Percentiles rank a stretch among this genome's conserved stretches.
phyloP scores from a whole-genome alignment of 2,888 invertebrate species.

The Theodoxus fluviatilis region DNA sequence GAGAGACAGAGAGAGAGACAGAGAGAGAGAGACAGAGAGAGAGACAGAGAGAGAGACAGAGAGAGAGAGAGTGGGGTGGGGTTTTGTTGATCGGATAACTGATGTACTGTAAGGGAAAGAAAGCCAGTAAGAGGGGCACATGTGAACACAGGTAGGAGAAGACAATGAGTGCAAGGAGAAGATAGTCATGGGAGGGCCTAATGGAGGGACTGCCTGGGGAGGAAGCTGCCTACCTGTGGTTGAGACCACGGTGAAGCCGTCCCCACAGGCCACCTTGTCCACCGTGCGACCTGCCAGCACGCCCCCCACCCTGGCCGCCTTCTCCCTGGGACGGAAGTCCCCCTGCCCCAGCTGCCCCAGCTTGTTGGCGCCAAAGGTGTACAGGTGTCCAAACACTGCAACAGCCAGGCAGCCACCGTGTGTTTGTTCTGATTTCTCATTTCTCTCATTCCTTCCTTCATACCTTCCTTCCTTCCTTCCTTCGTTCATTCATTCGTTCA shows the following conservation, averaged over 20 bases:
- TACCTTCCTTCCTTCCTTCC: no score
- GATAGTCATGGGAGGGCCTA: not conserved
- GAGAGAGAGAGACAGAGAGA: no score
- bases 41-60: no score
- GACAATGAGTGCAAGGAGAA: not conserved
- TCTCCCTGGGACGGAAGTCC: slow-evolving; percentile 50
- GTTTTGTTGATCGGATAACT: no score
- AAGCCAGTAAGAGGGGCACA: not conserved
- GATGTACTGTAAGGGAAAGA: no score
- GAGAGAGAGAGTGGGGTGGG: no score
- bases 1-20: no score
- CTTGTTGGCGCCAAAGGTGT: slow-evolving; percentile 63
- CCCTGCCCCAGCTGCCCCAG: slow-evolving; percentile 64
- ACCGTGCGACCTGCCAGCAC: slow-evolving; percentile 57
- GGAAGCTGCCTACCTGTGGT: slow-evolving; percentile 53
- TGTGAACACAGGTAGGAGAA: not conserved
- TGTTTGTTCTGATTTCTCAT: no score
- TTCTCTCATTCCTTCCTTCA: no score
- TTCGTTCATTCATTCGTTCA: no score
- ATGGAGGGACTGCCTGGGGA: not conserved
- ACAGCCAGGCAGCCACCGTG: no score
- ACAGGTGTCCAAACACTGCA: slow-evolving; percentile 59
- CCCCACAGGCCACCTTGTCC: slow-evolving; percentile 61
- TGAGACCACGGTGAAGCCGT: slow-evolving; percentile 63
- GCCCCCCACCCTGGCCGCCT: slow-evolving; percentile 51